A percentile compares a stretch with the other conserved stretches of the same genome.
Evolutionary conservation across 2,888 invertebrate species (phyloP).

Genomic region (Argynnis bischoffii): DNA sequence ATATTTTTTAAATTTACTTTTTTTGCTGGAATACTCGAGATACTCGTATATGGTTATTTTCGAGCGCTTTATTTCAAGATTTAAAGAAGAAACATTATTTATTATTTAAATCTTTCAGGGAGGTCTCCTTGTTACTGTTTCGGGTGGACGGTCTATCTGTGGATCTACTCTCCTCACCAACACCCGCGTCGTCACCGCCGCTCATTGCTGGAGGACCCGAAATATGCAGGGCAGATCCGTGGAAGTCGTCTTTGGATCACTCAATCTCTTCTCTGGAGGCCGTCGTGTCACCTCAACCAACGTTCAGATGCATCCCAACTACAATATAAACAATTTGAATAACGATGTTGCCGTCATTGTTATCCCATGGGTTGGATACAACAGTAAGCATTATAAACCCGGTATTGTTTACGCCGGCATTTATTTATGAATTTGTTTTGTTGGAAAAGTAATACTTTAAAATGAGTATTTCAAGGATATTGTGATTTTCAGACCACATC

Average conservation of each 20-base stretch:
- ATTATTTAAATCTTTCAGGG: no score
- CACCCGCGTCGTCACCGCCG: neutral
- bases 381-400: constrained; percentile 38
- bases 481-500: constrained; percentile 19
- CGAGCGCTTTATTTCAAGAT: no score
- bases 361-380: constrained; percentile 37
- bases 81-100: no score
- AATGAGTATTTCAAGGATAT: neutral
- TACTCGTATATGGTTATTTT: no score
- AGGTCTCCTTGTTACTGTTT: no score
- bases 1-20: no score
- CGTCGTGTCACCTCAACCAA: constrained; percentile 41
- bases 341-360: constrained; percentile 50
- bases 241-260: no score
- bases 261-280: constrained; percentile 44
- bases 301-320: constrained; percentile 46
- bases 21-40: no score
- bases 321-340: constrained; percentile 41
- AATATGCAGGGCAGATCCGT: neutral
- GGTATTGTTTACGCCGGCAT: neutral
- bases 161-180: no score
- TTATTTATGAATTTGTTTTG: neutral
- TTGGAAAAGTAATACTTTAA: neutral
- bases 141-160: no score
- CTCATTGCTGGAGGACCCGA: no score